Base-by-base conservation (phyloP, 2,113 vertebrate genomes). In the Syngnathus floridae region DNA sequence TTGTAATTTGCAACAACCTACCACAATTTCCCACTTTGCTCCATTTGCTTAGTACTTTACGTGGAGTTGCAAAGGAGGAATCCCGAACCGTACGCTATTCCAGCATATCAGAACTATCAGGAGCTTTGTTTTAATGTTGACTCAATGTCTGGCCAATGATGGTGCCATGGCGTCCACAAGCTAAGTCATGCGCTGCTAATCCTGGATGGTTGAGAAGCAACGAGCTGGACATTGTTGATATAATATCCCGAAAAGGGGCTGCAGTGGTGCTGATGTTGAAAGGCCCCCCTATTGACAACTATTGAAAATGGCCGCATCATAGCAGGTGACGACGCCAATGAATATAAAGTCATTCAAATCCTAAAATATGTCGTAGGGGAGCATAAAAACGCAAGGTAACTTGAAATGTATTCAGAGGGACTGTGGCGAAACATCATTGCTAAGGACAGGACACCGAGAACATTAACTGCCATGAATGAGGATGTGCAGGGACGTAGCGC, bases 221-320 rank as follows among this genome's bases (percentile, higher is more conserved):
- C 71, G 73, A 82, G 61, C 65, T 66, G 63, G n/a, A 62, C 46
- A 38, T 21, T 77, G 70, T 83, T 81, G 61, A 70, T 45, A 21
- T 75, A 77, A 72, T 38, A 69, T 17, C 35, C 48, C 62, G 63
- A 71, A 38, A 67, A 31, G 26, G 43, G 52, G 35, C 31, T 72
- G 26, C 62, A 70, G 49, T 65, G 41, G 46, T 1, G 45, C 65
- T 65, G 55, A 40, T 11, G 37, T n/a, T 58, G 21, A 41, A 61
- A 59, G 19, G 9, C 17, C 57, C 38, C 10, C n/a, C 26, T 31
- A 22, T 8, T 61, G 58, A 61, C 10, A 22, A 10, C 19, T n/a
- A n/a, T 21, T 51, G 48, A 21, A 51, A 51, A 56, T 35, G n/a
- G 22, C 13, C 3, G 12, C 13, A 55, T 13, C 31, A 14, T 55